These are phyloP conservation scores for Morone saxatilis DNA, from an alignment of 2,113 vertebrate species.

Conservation along the genomic window DNA sequence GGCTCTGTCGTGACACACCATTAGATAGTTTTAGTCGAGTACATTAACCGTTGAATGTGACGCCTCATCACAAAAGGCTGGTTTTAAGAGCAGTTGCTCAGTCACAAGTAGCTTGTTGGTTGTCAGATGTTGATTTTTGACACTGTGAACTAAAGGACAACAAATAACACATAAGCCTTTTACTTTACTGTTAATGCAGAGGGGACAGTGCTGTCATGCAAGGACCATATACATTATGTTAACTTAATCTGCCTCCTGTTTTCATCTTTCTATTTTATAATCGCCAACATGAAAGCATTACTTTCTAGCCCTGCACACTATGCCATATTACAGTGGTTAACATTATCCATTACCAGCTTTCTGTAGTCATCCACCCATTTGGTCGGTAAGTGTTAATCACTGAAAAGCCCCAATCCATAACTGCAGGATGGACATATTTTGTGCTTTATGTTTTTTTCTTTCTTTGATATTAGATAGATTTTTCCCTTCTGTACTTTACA, in stretches of 20 bases:
- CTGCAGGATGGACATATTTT: not conserved
- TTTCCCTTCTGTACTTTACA: not conserved
- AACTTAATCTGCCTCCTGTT: slow-evolving; percentile 18
- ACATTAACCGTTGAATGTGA: slow-evolving; percentile 19
- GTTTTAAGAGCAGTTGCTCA: slow-evolving; percentile 15
- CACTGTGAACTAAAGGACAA: slow-evolving; percentile 1
- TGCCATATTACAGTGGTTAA: slow-evolving; percentile 12
- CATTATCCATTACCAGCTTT: slow-evolving; percentile 26
- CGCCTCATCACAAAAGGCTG: not conserved
- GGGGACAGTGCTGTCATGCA: not conserved
- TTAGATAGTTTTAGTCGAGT: slow-evolving; percentile 13
- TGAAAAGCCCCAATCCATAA: slow-evolving; percentile 29
- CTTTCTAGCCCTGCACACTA: not conserved
- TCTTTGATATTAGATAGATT: not conserved
- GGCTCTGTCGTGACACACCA: slow-evolving; percentile 38
- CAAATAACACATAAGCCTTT: not conserved
- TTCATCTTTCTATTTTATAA: slow-evolving; percentile 40
- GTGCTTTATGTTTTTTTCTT: not conserved
- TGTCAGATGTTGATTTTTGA: slow-evolving; percentile 14
- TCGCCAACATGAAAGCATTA: slow-evolving; percentile 16
- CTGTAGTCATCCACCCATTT: slow-evolving; percentile 47
- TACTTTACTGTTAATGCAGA: not conserved
- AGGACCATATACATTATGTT: not conserved
- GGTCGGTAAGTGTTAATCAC: slow-evolving; percentile 29
- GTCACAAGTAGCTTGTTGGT: not conserved